Conservation (phyloP, 2,888 invertebrate genomes). For the Sepiola atlantica region DNA sequence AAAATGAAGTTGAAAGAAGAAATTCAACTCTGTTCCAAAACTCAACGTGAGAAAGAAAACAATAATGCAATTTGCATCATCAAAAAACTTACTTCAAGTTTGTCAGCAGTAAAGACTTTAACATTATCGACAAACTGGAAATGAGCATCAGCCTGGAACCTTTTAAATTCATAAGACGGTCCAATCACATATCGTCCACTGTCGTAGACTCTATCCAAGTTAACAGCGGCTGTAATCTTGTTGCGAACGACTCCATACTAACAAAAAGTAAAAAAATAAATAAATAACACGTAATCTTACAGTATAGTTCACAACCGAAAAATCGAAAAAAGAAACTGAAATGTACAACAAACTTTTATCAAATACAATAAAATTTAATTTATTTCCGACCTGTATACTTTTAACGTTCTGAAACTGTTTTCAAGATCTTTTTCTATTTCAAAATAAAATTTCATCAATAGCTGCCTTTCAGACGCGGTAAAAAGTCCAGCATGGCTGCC, state of each 20-base stretch:
- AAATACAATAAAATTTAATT: too few species aligned
- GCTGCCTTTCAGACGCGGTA: too few species aligned
- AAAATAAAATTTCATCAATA: too few species aligned
- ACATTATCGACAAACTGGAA: slow-evolving; percentile 57
- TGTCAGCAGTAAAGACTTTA: slow-evolving; percentile 65
- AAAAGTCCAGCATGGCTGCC: too few species aligned
- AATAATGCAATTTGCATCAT: neutral
- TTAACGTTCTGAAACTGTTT: too few species aligned
- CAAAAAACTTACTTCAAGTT: slow-evolving; percentile 62
- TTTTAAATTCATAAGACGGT: slow-evolving; percentile 67
- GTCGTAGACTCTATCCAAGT: slow-evolving; percentile 59
- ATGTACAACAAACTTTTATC: too few species aligned
- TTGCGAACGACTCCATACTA: slow-evolving; percentile 62
- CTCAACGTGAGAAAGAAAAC: slow-evolving; percentile 13
- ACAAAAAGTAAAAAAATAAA: neutral
- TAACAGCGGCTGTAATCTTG: slow-evolving; percentile 67
- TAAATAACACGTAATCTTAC: neutral
- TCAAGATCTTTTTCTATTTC: too few species aligned
- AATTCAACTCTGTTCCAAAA: too few species aligned
- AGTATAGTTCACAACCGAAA: too few species aligned
- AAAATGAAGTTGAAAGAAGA: too few species aligned
- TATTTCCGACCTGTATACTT: too few species aligned
- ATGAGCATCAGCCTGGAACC: slow-evolving; percentile 64
- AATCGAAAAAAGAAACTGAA: too few species aligned
- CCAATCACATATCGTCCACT: slow-evolving; percentile 66